These are phyloP conservation scores for Bos indicus DNA, from an alignment of 2,113 vertebrate genomes.

Conservation along the genomic window DNA sequence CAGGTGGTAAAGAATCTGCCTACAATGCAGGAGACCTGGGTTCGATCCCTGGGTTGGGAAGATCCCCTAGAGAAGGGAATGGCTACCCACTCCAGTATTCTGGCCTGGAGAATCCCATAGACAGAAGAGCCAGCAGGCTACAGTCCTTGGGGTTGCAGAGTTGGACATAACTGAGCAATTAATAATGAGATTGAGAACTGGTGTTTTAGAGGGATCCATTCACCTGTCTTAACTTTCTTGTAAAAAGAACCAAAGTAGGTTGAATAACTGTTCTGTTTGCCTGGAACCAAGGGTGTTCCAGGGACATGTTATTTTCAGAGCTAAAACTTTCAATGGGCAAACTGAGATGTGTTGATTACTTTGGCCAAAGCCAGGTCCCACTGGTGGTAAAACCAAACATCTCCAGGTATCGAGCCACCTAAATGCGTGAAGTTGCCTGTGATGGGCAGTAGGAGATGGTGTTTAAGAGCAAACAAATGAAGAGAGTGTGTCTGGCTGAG, in stretches of 20 bases:
- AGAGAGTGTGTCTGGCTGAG: background rate
- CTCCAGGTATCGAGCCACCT: background rate
- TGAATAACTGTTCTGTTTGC: background rate
- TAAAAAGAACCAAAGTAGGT: background rate
- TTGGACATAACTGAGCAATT: background rate
- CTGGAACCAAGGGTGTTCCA: background rate
- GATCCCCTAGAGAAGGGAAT: background rate
- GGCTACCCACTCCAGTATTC: background rate
- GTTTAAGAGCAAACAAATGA: background rate
- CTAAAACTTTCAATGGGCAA: background rate
- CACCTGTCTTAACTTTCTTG: background rate
- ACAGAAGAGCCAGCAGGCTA: background rate
- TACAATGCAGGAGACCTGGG: background rate
- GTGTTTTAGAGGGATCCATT: background rate
- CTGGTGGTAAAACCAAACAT: background rate
- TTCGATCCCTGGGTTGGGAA: background rate
- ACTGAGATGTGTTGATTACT: background rate
- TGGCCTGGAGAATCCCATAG: background rate
- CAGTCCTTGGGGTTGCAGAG: background rate
- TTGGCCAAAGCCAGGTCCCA: background rate
- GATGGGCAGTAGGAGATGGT: background rate
- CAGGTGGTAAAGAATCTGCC: background rate
- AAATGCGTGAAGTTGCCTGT: rapidly evolving
- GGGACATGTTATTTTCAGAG: background rate
- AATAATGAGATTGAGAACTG: background rate